Conservation (phyloP, 2,888 invertebrate species). For the Synanthedon andrenaeformis region DNA sequence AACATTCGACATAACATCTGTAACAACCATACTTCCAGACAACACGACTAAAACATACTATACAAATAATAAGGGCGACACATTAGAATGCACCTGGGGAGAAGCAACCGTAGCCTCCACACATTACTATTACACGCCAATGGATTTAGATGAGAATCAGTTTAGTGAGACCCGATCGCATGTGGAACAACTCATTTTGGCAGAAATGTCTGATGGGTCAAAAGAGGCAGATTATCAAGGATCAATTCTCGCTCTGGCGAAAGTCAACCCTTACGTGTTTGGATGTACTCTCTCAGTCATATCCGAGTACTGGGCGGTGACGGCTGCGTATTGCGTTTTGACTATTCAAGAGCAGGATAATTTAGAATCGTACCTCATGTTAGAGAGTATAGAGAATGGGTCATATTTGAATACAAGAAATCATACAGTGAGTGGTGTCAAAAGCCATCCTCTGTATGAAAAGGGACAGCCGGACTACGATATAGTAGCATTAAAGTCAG, state of each 20-base stretch:
- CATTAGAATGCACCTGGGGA: too few species aligned
- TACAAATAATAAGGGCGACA: too few species aligned
- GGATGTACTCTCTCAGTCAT: conserved; percentile 47
- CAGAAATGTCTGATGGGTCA: conserved; percentile 16
- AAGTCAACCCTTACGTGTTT: conserved; percentile 31
- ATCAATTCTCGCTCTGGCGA: conserved; percentile 34
- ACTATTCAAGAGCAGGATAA: conserved; percentile 45
- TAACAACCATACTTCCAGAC: too few species aligned
- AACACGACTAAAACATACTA: too few species aligned
- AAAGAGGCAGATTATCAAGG: conserved; percentile 11
- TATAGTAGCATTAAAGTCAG: conserved; percentile 33
- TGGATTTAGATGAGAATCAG: neutral
- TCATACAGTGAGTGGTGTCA: conserved; percentile 28
- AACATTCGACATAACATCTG: too few species aligned
- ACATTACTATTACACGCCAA: neutral
- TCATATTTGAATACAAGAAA: conserved; percentile 12
- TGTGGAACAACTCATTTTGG: neutral
- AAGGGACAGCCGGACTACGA: conserved; percentile 29
- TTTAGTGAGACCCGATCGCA: conserved; percentile 1
- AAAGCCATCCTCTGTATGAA: conserved; percentile 37
- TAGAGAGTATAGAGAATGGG: conserved; percentile 26
- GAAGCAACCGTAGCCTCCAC: neutral
- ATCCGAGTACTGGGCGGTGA: conserved; percentile 34
- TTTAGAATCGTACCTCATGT: conserved; percentile 42
- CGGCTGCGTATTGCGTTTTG: conserved; percentile 52